Evolutionary conservation across 2,797 vertebrate species (phyloP).

Genomic region (Orientallactaga sibirica): DNA sequence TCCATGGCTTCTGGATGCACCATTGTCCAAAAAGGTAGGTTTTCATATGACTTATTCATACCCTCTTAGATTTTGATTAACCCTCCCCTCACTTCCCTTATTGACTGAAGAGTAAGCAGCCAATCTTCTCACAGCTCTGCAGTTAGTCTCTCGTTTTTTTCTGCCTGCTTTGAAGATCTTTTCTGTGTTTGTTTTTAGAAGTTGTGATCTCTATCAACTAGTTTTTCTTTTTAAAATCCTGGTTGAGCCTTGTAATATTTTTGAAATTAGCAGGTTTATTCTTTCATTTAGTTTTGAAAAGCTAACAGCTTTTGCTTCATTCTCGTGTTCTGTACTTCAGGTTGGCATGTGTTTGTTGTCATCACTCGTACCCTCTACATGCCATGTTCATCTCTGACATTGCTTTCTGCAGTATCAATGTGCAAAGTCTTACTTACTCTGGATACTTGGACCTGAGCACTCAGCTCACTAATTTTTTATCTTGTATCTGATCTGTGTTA

Average conservation of each 20-base stretch:
- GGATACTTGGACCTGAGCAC: background rate
- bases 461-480: background rate
- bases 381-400: background rate
- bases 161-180: background rate
- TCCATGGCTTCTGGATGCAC: too few species aligned
- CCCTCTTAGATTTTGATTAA: too few species aligned
- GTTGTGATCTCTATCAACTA: background rate
- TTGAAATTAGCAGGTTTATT: background rate
- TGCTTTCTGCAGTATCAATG: background rate
- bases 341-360: too few species aligned
- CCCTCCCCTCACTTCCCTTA: too few species aligned
- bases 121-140: background rate
- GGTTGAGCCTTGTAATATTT: background rate
- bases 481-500: background rate
- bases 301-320: background rate
- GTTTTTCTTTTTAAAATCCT: background rate
- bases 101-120: too few species aligned
- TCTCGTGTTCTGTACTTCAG: background rate
- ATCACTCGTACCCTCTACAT: too few species aligned
- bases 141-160: background rate
- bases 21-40: too few species aligned
- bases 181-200: background rate
- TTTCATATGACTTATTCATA: too few species aligned
- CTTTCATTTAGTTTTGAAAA: background rate
- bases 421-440: background rate